These are phyloP conservation scores for Corythoichthys haematopterus DNA, from an alignment of 2,113 vertebrate species.

Conservation along the genomic window DNA sequence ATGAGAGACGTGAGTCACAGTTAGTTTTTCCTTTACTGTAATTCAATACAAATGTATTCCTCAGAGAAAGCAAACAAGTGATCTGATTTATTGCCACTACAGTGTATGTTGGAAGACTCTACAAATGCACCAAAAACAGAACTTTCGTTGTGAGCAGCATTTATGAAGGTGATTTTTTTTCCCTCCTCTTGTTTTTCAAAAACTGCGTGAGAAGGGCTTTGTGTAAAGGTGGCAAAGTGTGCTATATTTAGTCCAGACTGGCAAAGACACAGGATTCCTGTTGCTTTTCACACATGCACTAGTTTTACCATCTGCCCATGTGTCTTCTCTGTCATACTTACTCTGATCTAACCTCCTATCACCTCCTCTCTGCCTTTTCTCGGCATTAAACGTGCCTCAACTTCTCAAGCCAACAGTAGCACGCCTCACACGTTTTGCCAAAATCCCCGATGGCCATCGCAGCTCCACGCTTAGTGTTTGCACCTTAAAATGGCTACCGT, in stretches of 20 bases:
- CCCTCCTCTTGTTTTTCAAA: conserved; percentile 3
- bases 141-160: conserved; percentile 7
- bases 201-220: conserved; percentile 6
- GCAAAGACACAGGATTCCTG: conserved; percentile 44
- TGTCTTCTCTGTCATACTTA: conserved; percentile 4
- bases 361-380: conserved; percentile 19
- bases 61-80: conserved; percentile 3
- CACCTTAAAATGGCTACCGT: conserved; percentile 42
- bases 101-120: conserved; percentile 4
- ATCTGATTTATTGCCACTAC: conserved; percentile 16
- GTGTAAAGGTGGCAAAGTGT: conserved; percentile 22
- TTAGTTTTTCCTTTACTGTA: conserved; percentile 7
- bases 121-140: conserved; percentile 6
- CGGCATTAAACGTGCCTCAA: conserved; percentile 40
- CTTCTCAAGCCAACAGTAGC: conserved; percentile 32
- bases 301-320: conserved; percentile 47
- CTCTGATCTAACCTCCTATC: conserved; percentile 26
- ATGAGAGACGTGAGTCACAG: conserved; percentile 6
- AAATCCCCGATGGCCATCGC: conserved; percentile 27
- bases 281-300: conserved; percentile 51
- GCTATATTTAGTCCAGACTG: conserved; percentile 60
- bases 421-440: conserved; percentile 4
- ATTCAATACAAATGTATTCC: conserved; percentile 8
- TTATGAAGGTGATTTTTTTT: neutral
- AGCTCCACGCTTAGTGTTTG: conserved; percentile 22